Evolutionary conservation across 2,113 vertebrate genomes (phyloP).

Genomic region (Chunga burmeisteri): DNA sequence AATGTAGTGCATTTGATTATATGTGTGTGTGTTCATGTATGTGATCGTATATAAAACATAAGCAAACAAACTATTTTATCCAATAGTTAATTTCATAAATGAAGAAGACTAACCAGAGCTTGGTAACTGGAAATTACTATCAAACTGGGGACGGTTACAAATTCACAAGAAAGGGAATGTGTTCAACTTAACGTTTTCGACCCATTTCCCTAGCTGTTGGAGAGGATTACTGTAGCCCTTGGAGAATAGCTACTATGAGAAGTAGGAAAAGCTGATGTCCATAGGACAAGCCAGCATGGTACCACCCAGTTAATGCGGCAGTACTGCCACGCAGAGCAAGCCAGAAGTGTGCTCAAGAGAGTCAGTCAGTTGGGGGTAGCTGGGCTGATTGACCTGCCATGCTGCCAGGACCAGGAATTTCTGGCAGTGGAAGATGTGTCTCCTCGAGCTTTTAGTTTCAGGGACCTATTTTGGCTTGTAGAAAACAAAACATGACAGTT

Average conservation of each 20-base stretch:
- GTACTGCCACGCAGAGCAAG: fast-evolving
- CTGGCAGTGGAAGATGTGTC: background rate
- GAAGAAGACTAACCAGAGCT: background rate
- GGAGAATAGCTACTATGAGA: background rate
- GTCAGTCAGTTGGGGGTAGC: background rate
- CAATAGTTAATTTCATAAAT: background rate
- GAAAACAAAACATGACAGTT: background rate
- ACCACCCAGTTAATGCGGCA: fast-evolving
- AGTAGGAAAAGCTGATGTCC: background rate
- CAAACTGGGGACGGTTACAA: background rate
- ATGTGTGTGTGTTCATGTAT: background rate
- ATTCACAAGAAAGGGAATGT: background rate
- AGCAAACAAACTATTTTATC: background rate
- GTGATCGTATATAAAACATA: background rate
- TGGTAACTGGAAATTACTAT: background rate
- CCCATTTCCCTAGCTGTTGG: background rate
- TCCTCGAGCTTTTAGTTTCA: background rate
- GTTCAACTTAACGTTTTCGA: background rate
- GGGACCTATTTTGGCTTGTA: background rate
- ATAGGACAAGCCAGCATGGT: background rate
- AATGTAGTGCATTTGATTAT: background rate
- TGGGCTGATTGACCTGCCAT: background rate
- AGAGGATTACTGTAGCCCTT: background rate
- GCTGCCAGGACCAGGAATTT: background rate
- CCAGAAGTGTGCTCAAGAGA: background rate